Evolutionary conservation across 2,888 invertebrate species (phyloP).

Genomic region (Trachelus troglodyta): DNA sequence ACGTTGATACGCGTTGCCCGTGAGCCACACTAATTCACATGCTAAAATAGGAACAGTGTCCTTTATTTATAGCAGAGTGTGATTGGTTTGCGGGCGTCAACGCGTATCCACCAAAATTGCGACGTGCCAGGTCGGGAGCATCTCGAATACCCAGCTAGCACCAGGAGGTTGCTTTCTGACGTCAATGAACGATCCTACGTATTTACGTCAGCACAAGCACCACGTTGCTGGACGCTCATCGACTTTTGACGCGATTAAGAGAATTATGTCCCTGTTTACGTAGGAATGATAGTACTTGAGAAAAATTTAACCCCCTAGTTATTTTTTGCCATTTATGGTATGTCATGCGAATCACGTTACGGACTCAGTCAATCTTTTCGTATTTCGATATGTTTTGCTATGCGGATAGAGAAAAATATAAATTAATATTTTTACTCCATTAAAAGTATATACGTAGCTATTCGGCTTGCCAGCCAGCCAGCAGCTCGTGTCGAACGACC

Average conservation of each 20-base stretch:
- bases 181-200: constrained; percentile 1
- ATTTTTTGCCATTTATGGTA: neutral
- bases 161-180: neutral
- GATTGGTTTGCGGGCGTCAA: constrained; percentile 34
- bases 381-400: neutral
- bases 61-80: constrained; percentile 50
- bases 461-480: constrained; percentile 24
- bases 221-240: neutral
- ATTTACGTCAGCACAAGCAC: neutral
- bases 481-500: constrained; percentile 34
- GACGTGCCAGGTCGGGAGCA: constrained; percentile 8
- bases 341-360: neutral
- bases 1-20: constrained; percentile 35
- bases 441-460: constrained; percentile 24
- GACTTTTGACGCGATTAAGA: neutral
- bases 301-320: neutral
- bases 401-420: neutral
- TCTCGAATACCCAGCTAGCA: constrained; percentile 1
- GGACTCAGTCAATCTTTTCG: neutral
- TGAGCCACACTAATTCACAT: constrained; percentile 55
- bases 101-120: neutral
- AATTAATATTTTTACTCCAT: neutral
- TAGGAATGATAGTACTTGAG: neutral
- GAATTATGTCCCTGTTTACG: neutral
- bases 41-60: constrained; percentile 53